Evolutionary conservation across 1,140 invertebrate species (phyloP).

Genomic region (Drosophila watanabei): DNA sequence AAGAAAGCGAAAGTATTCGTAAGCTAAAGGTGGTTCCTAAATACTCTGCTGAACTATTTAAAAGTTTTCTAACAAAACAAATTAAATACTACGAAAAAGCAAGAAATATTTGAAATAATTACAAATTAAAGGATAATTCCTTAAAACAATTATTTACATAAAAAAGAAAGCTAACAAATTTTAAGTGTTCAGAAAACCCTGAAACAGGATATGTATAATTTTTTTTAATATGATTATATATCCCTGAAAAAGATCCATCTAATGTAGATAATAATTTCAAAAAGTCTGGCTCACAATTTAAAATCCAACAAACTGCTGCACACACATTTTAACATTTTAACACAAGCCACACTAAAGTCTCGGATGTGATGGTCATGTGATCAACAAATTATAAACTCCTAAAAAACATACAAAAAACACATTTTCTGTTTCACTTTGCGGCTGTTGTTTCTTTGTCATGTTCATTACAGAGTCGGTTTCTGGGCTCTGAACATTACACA

Average conservation of each 20-base stretch:
- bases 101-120: no score
- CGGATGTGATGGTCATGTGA: conserved; percentile 33
- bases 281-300: no score
- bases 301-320: background rate
- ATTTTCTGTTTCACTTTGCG: conserved; percentile 28
- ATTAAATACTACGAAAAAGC: no score
- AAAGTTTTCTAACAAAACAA: no score
- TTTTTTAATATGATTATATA: no score
- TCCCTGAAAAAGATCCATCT: no score
- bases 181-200: background rate
- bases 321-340: background rate
- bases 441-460: conserved; percentile 46
- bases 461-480: conserved; percentile 54
- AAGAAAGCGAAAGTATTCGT: conserved; percentile 46
- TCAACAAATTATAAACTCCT: conserved; percentile 40
- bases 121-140: no score
- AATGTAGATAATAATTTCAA: no score
- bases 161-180: background rate
- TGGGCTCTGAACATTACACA: conserved; percentile 60
- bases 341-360: background rate
- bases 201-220: background rate
- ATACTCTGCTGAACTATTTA: conserved; percentile 39
- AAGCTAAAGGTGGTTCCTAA: background rate
- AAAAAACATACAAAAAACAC: conserved; percentile 10
- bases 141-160: no score